These are phyloP conservation scores for Morbakka virulenta DNA, from an alignment of 30 jellyfish, hydroid and myxozoan species.

Conservation along the genomic window DNA sequence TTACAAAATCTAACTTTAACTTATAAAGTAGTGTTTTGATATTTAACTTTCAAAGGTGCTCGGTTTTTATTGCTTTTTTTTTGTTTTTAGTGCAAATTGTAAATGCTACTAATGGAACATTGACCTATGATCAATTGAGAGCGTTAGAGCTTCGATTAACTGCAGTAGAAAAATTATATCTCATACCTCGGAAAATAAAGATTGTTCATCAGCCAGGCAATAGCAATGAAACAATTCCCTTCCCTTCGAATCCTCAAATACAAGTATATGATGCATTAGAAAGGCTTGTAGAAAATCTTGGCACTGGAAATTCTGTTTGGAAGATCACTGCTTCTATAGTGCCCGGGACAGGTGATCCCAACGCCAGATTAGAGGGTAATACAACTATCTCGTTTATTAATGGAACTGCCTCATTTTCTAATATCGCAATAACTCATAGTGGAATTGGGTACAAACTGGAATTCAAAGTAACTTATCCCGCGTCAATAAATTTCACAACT, in stretches of 20 bases:
- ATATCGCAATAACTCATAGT: slow-evolving; percentile 71
- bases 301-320: slow-evolving; percentile 72
- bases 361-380: slow-evolving; percentile 63
- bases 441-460: slow-evolving; percentile 76
- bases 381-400: slow-evolving; percentile 72
- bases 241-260: slow-evolving; percentile 64
- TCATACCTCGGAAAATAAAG: slow-evolving; percentile 60
- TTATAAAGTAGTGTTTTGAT: too few relatives aligned
- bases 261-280: slow-evolving; percentile 63
- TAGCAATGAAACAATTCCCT: slow-evolving; percentile 87
- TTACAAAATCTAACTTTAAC: too few relatives aligned
- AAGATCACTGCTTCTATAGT: slow-evolving; percentile 67
- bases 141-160: background rate
- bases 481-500: slow-evolving; percentile 29
- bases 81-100: slow-evolving; percentile 45
- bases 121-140: slow-evolving; percentile 33
- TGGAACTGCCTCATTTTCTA: slow-evolving; percentile 88
- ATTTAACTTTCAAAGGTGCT: too few relatives aligned
- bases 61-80: too few relatives aligned
- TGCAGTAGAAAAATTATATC: slow-evolving; percentile 32
- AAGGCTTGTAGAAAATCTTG: slow-evolving; percentile 73
- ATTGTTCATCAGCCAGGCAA: slow-evolving; percentile 28
- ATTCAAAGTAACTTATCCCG: slow-evolving; percentile 78
- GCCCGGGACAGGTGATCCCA: slow-evolving; percentile 65
- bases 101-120: slow-evolving; percentile 59